A percentile compares a stretch with the other conserved stretches of the same genome.
Conservation (phyloP, 2,797 vertebrate genomes). For the Eurystomus glaucurus region DNA sequence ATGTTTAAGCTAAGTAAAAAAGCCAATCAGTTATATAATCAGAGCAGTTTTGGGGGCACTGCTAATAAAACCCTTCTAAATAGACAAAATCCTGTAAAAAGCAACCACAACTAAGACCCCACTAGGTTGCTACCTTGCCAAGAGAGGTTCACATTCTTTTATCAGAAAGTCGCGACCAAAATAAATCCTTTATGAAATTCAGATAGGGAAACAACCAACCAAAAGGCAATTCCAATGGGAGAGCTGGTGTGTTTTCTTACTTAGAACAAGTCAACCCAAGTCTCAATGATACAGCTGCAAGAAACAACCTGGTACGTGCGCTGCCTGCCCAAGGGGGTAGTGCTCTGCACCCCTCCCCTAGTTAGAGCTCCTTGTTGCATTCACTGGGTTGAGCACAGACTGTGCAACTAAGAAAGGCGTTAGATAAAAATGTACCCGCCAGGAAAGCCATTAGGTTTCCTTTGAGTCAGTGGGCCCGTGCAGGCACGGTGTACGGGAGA, state of each 20-base stretch:
- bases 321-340: neutral
- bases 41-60: neutral
- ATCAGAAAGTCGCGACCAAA: neutral
- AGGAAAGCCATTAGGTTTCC: neutral
- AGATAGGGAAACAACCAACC: neutral
- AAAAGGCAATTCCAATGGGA: neutral
- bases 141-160: neutral
- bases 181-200: neutral
- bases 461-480: neutral
- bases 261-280: neutral
- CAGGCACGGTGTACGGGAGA: fast-evolving
- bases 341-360: neutral
- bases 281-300: neutral
- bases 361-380: neutral
- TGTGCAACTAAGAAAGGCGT: neutral
- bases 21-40: neutral
- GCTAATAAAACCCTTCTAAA: neutral
- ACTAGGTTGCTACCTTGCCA: neutral
- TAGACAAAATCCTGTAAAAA: neutral
- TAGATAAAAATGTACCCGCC: neutral
- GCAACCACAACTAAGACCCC: neutral
- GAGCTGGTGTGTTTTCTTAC: neutral
- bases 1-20: neutral
- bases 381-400: neutral
- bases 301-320: neutral